Base-by-base conservation (phyloP, 35 echinoderm and acorn worm species). In the Stichopus chloronotus region DNA sequence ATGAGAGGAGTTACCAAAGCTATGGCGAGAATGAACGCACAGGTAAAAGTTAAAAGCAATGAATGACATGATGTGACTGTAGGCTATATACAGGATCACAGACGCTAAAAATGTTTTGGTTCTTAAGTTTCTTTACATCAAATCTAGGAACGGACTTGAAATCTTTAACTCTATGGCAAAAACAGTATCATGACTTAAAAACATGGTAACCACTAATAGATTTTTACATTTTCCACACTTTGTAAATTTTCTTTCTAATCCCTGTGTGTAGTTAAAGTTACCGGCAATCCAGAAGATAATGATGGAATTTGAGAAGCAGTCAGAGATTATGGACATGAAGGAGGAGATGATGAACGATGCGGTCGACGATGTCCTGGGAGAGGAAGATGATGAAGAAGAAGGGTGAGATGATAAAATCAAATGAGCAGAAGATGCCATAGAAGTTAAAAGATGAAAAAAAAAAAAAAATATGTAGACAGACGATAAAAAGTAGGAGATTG, bases 291-390 rank as follows among this genome's bases (percentile, higher is more conserved):
- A 99, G 80, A 99, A 99, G 92, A 99, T 99, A 55, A 99, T 99
- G 97, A 99, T 96, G 97, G 97, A 99, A 55, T 99, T 99, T 99
- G 97, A 99, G 87, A 94, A 90, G 57, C 95, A 99, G 74, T 99
- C 97, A 4, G 97, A 99, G 81, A 99, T 99, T 43, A 96, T 99
- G 95, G 97, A 99, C 92, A 99, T 99, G 97, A 99, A 99, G 84
- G 97, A 99, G 86, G 97, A 99, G 71, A 99, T 99, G 97, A 99
- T 99, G 71, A 95, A 93, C 24, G 97, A 95, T 6, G 97, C 96
- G 20, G 95, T 96, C 1, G 97, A 99, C 83, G 97, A 99, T 30
- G 97, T 96, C 30, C 95, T 96, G 78, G 92, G 95, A 95, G 53
- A 12, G 53, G 16, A 93, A 55, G 95, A 99, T 0, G 97, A 99